phyloP scores from a whole-genome alignment of 23 tunicate genomes.

The Clavelina lepadiformis region DNA sequence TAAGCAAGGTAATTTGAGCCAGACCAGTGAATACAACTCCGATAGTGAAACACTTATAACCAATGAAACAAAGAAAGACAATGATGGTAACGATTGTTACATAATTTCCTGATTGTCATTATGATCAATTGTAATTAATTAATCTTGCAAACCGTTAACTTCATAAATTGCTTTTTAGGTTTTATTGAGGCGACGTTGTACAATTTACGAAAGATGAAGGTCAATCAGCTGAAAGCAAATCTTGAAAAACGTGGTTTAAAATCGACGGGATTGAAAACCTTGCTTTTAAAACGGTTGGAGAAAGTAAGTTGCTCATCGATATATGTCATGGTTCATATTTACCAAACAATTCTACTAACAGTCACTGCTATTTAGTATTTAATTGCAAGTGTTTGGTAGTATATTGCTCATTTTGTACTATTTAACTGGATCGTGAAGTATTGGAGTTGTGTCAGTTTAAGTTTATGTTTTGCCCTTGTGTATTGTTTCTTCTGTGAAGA shows the following conservation, averaged over 20 bases:
- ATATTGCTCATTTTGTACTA: no score
- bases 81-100: conserved; percentile 17
- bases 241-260: conserved; percentile 63
- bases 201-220: conserved; percentile 79
- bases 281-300: conserved; percentile 78
- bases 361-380: no score
- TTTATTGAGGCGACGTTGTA: conserved; percentile 77
- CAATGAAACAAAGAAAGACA: conserved; percentile 31
- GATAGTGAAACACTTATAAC: conserved; percentile 39
- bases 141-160: no score
- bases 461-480: no score
- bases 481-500: no score
- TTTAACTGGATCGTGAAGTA: no score
- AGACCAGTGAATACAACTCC: conserved; percentile 12
- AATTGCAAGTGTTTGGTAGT: no score
- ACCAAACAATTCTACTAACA: no score
- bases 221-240: conserved; percentile 66
- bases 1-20: conserved; percentile 17
- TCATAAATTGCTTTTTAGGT: conserved; percentile 6
- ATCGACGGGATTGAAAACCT: conserved; percentile 68
- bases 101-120: no score
- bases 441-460: no score
- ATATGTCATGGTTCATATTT: no score
- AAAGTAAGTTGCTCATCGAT: conserved; percentile 64
- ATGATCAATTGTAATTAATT: no score